Percentiles rank a stretch among this genome's conserved stretches.
Evolutionary conservation across 2,113 vertebrate genomes (phyloP).

Genomic region (Scortum barcoo): DNA sequence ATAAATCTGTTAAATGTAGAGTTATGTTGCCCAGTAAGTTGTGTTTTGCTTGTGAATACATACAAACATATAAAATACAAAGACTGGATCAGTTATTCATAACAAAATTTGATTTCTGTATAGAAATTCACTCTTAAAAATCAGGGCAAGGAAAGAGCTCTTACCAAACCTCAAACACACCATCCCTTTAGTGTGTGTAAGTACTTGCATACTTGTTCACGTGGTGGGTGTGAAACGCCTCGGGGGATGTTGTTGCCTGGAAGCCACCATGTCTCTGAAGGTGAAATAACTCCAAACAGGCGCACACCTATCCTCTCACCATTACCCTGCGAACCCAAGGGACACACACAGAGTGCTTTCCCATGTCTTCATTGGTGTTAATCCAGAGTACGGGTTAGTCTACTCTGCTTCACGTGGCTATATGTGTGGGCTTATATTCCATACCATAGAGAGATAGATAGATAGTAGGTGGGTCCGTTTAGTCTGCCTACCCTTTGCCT

Average conservation of each 20-base stretch:
- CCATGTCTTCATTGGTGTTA: conserved; percentile 72
- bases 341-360: conserved; percentile 79
- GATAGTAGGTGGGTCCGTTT: neutral
- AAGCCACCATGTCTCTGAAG: conserved; percentile 75
- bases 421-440: conserved; percentile 17
- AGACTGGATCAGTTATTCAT: neutral
- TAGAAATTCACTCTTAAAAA: conserved; percentile 36
- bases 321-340: conserved; percentile 59
- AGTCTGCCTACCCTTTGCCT: neutral
- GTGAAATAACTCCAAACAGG: conserved; percentile 74
- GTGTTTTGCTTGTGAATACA: neutral
- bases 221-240: conserved; percentile 69
- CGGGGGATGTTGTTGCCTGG: conserved; percentile 70
- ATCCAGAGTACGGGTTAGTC: conserved; percentile 60
- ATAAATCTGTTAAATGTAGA: neutral
- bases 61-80: neutral
- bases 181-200: conserved; percentile 3
- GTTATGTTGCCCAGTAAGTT: neutral
- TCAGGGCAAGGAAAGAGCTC: conserved; percentile 42
- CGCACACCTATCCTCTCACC: conserved; percentile 76
- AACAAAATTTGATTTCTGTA: neutral
- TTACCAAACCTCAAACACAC: conserved; percentile 21
- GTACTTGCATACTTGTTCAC: conserved; percentile 53
- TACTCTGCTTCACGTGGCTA: conserved; percentile 25
- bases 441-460: neutral